Evolutionary conservation across 1,140 invertebrate genomes (phyloP).

Genomic region (Parasteatoda tepidariorum): DNA sequence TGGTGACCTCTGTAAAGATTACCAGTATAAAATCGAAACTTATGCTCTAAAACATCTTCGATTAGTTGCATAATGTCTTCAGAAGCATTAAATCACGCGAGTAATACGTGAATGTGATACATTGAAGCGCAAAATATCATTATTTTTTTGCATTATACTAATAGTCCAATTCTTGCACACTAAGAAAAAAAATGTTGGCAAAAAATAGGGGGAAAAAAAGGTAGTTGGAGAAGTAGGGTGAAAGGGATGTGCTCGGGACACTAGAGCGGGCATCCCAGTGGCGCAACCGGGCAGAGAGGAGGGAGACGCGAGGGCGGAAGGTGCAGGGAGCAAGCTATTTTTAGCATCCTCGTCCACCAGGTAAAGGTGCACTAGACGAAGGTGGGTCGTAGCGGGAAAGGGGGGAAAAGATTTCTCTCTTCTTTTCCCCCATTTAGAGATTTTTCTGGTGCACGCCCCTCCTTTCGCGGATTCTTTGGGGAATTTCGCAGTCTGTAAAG

Average conservation of each 20-base stretch:
- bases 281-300: slow-evolving; percentile 2
- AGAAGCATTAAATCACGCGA: too few relatives aligned
- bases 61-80: too few relatives aligned
- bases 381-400: neutral
- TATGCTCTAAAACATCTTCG: too few relatives aligned
- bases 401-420: neutral
- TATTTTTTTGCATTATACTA: too few relatives aligned
- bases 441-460: neutral
- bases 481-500: too few relatives aligned
- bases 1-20: too few relatives aligned
- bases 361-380: slow-evolving; percentile 41
- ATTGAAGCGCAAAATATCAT: too few relatives aligned
- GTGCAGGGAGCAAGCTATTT: slow-evolving; percentile 31
- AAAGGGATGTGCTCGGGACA: slow-evolving; percentile 24
- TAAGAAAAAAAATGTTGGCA: too few relatives aligned
- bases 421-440: neutral
- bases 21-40: too few relatives aligned
- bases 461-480: too few relatives aligned
- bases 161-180: too few relatives aligned
- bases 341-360: slow-evolving; percentile 52
- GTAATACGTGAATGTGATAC: too few relatives aligned
- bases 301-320: neutral
- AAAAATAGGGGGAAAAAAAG: neutral
- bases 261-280: slow-evolving; percentile 9
- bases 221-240: neutral